These are phyloP conservation scores for Oostethus manadensis DNA, from an alignment of 2,113 vertebrate species.

Conservation along the genomic window DNA sequence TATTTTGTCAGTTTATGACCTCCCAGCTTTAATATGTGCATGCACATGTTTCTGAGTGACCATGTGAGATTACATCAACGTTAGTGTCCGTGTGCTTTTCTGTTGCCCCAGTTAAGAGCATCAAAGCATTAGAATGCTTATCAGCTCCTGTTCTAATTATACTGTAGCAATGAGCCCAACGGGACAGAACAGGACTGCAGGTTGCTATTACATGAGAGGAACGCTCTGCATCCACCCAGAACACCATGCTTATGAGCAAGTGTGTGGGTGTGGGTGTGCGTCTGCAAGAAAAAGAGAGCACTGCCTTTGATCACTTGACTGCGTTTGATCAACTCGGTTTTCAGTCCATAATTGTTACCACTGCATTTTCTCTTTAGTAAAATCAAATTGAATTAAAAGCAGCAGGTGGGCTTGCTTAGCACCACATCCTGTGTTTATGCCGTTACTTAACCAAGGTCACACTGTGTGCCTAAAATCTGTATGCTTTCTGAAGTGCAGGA, in stretches of 20 bases:
- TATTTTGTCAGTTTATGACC: neutral
- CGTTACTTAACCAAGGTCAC: neutral
- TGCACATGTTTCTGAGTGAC: neutral
- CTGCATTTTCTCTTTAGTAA: constrained; percentile 25
- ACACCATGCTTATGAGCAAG: neutral
- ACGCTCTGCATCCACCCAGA: constrained; percentile 18
- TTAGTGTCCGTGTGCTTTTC: constrained; percentile 24
- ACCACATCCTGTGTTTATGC: constrained; percentile 49
- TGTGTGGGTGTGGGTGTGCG: constrained; percentile 11
- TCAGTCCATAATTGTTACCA: constrained; percentile 25
- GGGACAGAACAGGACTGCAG: constrained; percentile 20
- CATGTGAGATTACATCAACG: constrained; percentile 2
- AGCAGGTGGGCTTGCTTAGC: constrained; percentile 35
- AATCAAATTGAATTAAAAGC: constrained; percentile 39
- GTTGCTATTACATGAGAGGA: constrained; percentile 25
- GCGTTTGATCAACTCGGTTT: constrained; percentile 36
- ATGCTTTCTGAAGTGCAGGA: too few relatives aligned
- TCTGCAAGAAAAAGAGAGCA: constrained; percentile 10
- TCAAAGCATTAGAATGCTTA: constrained; percentile 47
- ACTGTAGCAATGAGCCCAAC: constrained; percentile 33
- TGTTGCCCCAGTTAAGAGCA: constrained; percentile 41
- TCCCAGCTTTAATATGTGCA: neutral
- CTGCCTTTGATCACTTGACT: constrained; percentile 43
- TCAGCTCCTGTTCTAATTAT: constrained; percentile 45
- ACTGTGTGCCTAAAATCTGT: neutral